These are phyloP conservation scores for Kryptolebias marmoratus DNA, from an alignment of 2,113 vertebrate genomes.

Conservation along the genomic window DNA sequence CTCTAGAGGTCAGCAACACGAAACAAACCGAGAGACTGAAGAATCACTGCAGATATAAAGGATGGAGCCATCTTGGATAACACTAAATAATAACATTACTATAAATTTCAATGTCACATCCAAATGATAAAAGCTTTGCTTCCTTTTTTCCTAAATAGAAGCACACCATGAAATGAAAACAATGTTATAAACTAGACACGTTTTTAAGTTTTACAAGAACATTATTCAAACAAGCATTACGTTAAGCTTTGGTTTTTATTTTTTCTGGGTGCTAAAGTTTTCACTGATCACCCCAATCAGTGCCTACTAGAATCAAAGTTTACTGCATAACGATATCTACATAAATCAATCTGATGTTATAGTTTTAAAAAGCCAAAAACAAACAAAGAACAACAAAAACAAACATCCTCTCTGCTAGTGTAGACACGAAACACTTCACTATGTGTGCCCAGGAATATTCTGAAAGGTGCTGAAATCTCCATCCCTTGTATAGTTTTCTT, in stretches of 20 bases:
- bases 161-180: constrained; percentile 1
- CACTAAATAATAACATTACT: too few relatives aligned
- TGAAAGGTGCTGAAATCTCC: not conserved
- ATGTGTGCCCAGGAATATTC: not conserved
- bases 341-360: too few relatives aligned
- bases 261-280: not conserved
- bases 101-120: not conserved
- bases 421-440: not conserved
- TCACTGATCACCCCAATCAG: too few relatives aligned
- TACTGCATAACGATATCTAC: too few relatives aligned
- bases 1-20: constrained; percentile 57
- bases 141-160: not conserved
- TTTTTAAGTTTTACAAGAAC: not conserved
- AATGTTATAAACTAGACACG: not conserved
- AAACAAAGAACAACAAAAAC: not conserved
- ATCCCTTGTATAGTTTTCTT: not conserved
- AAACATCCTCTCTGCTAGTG: too few relatives aligned
- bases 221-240: not conserved
- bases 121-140: constrained; percentile 33
- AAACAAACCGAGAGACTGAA: constrained; percentile 13
- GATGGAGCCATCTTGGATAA: too few relatives aligned
- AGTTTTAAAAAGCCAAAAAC: not conserved
- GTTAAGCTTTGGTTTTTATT: constrained; percentile 22
- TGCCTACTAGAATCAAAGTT: too few relatives aligned
- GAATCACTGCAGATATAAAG: too few relatives aligned